Base-by-base conservation (phyloP, 2,113 vertebrate species). In the Myrmecobius fasciatus region DNA sequence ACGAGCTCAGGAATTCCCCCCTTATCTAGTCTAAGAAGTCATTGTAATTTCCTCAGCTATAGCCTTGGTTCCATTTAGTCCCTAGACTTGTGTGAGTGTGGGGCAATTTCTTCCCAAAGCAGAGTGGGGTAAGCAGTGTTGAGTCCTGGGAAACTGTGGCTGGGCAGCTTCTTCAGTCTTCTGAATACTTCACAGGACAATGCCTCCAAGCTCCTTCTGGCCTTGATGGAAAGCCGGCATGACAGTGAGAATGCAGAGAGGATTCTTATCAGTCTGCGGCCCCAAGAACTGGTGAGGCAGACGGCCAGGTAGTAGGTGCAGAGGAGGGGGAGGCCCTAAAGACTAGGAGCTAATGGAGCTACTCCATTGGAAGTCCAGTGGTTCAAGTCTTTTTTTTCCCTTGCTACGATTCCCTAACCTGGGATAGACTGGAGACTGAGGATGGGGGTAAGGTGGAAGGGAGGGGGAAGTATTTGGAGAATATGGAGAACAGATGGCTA, bases 221-320 rank as follows among this genome's bases (percentile, higher is more conserved):
- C 98, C 3, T 98, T 99, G 92, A 99, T 99, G 99, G 99, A 99
- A 98, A 99, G 99, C 98, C 99, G 99, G 0, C 99, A 99, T 0
- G 99, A 99, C 98, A 99, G 98, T 0, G 99, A 99, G 75, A 99
- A 99, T 0, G 99, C 99, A 0, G 99, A 99, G 97, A 98, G 99
- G 95, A 99, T 99, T 97, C 98, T 99, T 97, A 99, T 99, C 98
- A 99, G 99, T 98, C 99, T 99, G 25, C 98, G 99, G 47, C 99
- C 99, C 0, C 99, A 99, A 96, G 99, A 99, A 91, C 98, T 99
- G 99, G 99, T 99, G 95, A 99, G 99, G 95, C 52, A 0, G 46
- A 48, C 11, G n/a, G 89, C 31, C 8, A 56, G 89, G 14, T 8
- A 24, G n/a, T 43, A 5, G 89, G 48, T 25, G 53, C 75, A n/a